phyloP scores from a whole-genome alignment of 35 echinoderm and acorn worm species.

The Ophiothrix spiculata region DNA sequence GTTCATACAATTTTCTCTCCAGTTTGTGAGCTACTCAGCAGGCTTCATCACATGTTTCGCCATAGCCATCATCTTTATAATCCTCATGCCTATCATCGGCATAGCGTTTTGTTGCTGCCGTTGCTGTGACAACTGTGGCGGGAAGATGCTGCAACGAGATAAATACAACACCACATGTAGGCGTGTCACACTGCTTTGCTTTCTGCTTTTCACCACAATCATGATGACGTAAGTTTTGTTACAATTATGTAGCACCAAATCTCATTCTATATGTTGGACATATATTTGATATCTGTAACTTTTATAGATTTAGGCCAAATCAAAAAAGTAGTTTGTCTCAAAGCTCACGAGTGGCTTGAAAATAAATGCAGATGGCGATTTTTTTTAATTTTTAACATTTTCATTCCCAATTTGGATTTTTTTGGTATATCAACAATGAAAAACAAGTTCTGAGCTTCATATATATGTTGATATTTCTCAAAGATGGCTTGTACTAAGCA shows the following conservation, averaged over 20 bases:
- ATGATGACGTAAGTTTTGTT: constrained; percentile 65
- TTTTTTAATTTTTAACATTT: no score
- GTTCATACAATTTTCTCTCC: neutral
- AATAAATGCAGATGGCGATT: no score
- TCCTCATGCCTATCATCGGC: constrained; percentile 58
- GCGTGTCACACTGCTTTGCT: constrained; percentile 30
- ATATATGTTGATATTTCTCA: no score
- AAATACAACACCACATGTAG: constrained; percentile 65
- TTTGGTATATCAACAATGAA: no score
- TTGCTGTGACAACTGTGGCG: constrained; percentile 84
- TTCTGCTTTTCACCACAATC: constrained; percentile 45
- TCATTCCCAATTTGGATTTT: no score
- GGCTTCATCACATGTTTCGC: constrained; percentile 63
- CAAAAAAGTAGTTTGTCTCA: no score
- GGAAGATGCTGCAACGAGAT: constrained; percentile 66
- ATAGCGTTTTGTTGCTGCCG: constrained; percentile 86
- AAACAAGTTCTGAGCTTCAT: no score
- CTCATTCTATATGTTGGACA: no score
- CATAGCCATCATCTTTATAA: constrained; percentile 49
- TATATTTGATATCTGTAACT: no score
- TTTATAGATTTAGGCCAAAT: no score
- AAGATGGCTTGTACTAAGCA: no score
- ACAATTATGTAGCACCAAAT: neutral
- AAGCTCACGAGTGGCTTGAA: no score
- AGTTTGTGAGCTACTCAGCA: constrained; percentile 30